These are phyloP conservation scores for Drosophila rufa DNA, from an alignment of 1,140 invertebrate genomes.

Conservation along the genomic window DNA sequence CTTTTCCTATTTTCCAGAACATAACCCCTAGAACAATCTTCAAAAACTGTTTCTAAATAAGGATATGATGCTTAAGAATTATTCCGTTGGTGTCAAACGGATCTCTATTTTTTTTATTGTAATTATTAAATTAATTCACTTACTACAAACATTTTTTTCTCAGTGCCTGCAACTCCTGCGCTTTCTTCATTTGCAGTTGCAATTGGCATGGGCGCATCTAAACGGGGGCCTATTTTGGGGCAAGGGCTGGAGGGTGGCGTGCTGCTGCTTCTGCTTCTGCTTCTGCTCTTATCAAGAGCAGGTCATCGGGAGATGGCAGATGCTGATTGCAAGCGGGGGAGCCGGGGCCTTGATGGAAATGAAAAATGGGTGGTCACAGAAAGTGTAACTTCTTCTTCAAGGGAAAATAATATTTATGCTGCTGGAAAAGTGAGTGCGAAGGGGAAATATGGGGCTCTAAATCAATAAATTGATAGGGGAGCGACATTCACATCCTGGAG, in stretches of 20 bases:
- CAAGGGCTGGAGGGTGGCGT: not conserved
- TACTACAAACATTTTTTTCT: not conserved
- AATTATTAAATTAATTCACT: not conserved
- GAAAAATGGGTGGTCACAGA: constrained; percentile 52
- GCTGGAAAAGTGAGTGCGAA: constrained; percentile 1
- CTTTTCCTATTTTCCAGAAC: not conserved
- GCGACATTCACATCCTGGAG: constrained; percentile 38
- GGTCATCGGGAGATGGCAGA: constrained; percentile 64
- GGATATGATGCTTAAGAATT: not conserved
- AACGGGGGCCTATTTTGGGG: constrained; percentile 5
- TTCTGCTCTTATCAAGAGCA: constrained; percentile 72
- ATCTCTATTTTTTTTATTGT: too few species aligned
- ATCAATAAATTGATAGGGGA: constrained; percentile 45
- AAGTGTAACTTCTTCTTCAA: constrained; percentile 64
- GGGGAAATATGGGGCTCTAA: constrained; percentile 16
- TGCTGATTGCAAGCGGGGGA: constrained; percentile 41
- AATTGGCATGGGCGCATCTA: constrained; percentile 52
- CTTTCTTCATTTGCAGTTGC: constrained; percentile 63
- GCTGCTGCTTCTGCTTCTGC: constrained; percentile 12
- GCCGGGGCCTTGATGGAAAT: constrained; percentile 2
- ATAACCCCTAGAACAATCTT: not conserved
- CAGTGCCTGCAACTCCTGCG: constrained; percentile 39
- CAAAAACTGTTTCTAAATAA: not conserved
- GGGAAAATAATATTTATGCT: constrained; percentile 42
- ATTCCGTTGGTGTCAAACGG: not conserved